phyloP scores from a whole-genome alignment of 2,797 vertebrate species.

The Peromyscus nudipes region DNA sequence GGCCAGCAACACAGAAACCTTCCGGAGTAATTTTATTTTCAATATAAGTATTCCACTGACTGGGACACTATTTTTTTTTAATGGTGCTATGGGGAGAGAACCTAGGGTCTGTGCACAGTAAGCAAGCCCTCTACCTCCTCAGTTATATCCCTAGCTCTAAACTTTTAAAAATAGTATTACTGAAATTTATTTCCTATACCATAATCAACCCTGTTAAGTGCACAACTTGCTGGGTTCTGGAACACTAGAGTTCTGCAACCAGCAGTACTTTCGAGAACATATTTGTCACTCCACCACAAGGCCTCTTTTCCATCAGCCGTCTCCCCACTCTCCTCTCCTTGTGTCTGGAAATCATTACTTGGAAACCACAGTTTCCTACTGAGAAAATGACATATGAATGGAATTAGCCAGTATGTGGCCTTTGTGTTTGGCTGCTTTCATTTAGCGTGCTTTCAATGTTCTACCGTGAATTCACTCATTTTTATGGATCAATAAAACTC shows the following conservation, averaged over 20 bases:
- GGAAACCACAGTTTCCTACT: background rate
- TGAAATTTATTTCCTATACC: background rate
- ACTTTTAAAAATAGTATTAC: background rate
- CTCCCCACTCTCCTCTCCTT: background rate
- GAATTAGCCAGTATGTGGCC: background rate
- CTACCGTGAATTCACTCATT: background rate
- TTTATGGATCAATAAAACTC: background rate
- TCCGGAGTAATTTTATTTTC: slow-evolving; percentile 22
- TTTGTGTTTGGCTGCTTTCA: background rate
- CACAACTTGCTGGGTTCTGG: background rate
- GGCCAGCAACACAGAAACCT: background rate
- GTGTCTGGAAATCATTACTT: background rate
- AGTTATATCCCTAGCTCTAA: background rate
- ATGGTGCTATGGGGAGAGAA: background rate
- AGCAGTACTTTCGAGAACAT: background rate
- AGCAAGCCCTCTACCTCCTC: background rate
- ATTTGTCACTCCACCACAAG: background rate
- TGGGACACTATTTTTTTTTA: background rate
- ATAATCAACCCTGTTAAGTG: background rate
- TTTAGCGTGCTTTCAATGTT: background rate
- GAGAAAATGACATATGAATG: background rate
- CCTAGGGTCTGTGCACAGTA: background rate
- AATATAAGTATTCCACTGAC: slow-evolving; percentile 38
- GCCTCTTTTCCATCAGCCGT: no score
- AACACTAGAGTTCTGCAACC: background rate